Conservation (phyloP, 2,797 vertebrate genomes). For the Erithacus rubecula region DNA sequence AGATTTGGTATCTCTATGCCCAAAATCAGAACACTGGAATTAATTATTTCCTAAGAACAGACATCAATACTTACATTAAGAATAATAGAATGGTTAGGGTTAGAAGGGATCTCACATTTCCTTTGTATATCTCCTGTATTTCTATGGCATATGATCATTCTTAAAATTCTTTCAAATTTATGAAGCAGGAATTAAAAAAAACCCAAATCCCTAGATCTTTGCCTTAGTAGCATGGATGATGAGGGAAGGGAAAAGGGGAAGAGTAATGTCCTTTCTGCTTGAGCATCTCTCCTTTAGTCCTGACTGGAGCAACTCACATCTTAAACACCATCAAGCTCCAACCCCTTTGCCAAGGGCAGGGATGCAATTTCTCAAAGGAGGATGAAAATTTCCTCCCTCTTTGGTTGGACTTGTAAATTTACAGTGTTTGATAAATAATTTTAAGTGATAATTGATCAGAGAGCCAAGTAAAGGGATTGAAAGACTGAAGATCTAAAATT, state of each 20-base stretch:
- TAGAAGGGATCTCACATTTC: neutral
- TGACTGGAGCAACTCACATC: neutral
- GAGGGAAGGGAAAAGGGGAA: neutral
- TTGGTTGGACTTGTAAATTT: neutral
- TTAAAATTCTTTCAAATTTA: neutral
- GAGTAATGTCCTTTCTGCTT: neutral
- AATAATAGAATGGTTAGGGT: neutral
- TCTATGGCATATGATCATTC: neutral
- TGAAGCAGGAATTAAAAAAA: neutral
- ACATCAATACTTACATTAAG: neutral
- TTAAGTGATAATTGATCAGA: neutral
- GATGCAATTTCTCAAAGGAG: neutral
- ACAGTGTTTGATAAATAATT: neutral
- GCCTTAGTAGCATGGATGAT: neutral
- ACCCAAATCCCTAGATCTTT: neutral
- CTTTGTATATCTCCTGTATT: neutral
- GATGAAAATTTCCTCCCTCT: neutral
- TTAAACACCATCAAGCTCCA: neutral
- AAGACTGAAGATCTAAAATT: neutral
- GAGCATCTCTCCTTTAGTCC: neutral
- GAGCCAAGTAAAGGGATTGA: neutral
- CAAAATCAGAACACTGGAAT: neutral
- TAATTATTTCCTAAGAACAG: neutral
- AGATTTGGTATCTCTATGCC: neutral
- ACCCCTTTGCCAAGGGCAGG: neutral